Base-by-base conservation (phyloP, 2,113 vertebrate species). In the Furnarius figulus region DNA sequence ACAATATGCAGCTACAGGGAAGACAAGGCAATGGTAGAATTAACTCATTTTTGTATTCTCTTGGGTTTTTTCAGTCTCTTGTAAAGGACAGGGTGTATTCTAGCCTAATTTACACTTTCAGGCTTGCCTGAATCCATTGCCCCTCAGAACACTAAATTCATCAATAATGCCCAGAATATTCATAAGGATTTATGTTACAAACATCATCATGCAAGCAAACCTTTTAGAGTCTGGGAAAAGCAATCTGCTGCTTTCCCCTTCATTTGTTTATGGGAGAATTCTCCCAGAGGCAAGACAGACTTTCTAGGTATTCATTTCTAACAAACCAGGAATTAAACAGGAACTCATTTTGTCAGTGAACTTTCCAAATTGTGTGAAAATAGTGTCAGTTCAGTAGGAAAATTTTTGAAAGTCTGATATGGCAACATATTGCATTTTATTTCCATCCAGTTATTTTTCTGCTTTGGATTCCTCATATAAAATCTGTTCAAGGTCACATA, bases 11-110 rank as follows among this genome's bases (percentile, higher is more conserved):
- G 12, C 12, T 52, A 12, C 10, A 82, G 33, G 24, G 9, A 58
- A 88, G n/a, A 58, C 7, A 70, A 70, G 33, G 5, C 7, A 89
- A 33, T 73, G 28, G 12, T 53, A 70, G 5, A 30, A 20, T 75
- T 39, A 71, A 67, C 4, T 81, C 4, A 35, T 37, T 10, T 63
- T 66, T 67, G 20, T 37, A 40, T 44, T 84, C 5, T 46, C 6
- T 7, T 58, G 17, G 0, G 0, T 2, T 0, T 13, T 40, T 87
- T 59, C 22, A 3, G 14, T 56, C 31, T 82, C 8, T 19, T 79
- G 9, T 61, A 70, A 91, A 63, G 20, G 8, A 25, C 2, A 82
- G 5, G 4, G 14, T 72, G 7, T 23, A 55, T 72, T 65, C 20
- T 61, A 52, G 9, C 8, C 49, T 53, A 49, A 76, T 19, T 24